Conservation (phyloP, 2,113 vertebrate species). For the Lepisosteus oculatus region DNA sequence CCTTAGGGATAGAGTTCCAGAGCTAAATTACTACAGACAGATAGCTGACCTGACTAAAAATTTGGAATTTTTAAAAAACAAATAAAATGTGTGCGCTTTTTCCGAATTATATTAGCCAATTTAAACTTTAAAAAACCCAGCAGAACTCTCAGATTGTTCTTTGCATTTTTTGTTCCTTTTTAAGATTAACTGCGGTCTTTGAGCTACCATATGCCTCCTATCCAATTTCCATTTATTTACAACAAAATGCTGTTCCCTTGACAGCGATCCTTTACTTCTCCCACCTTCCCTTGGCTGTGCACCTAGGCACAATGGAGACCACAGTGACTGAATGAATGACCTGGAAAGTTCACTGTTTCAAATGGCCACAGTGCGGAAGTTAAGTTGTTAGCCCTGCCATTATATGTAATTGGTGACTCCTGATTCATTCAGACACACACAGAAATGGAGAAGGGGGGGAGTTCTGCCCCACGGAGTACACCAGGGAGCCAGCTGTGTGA, state of each 20-base stretch:
- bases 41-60: too few relatives aligned
- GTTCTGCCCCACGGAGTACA: constrained; percentile 51
- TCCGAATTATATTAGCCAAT: too few relatives aligned
- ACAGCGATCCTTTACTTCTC: constrained; percentile 57
- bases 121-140: too few relatives aligned
- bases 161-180: constrained; percentile 6
- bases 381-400: constrained; percentile 51
- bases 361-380: constrained; percentile 57
- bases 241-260: constrained; percentile 36
- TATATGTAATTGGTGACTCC: constrained; percentile 39
- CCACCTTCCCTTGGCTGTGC: constrained; percentile 43
- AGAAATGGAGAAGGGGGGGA: constrained; percentile 25
- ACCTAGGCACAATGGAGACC: constrained; percentile 54
- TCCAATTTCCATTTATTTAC: constrained; percentile 26
- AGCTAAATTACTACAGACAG: too few relatives aligned
- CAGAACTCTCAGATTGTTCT: background rate
- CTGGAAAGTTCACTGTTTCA: constrained; percentile 64
- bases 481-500: constrained; percentile 51
- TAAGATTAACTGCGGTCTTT: constrained; percentile 15
- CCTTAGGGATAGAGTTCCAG: too few relatives aligned
- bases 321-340: constrained; percentile 53
- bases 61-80: too few relatives aligned
- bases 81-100: too few relatives aligned
- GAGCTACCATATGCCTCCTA: constrained; percentile 14
- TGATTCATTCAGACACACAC: constrained; percentile 47